Percentiles rank a stretch among this genome's conserved stretches.
Conservation (phyloP, 2,888 invertebrate species). For the Melanargia galathea region DNA sequence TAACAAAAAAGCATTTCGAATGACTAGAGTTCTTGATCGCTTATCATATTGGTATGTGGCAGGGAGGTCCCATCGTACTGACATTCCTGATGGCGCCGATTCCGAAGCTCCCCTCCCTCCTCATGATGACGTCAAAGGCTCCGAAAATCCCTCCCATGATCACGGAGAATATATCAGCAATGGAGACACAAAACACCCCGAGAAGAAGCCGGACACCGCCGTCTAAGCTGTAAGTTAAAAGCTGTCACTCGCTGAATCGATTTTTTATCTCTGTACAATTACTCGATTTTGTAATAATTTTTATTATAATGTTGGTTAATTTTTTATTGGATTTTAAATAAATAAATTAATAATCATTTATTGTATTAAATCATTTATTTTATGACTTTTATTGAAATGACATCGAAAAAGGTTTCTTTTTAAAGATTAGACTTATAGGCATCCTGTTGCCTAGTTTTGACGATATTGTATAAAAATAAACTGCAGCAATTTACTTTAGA, state of each 20-base stretch:
- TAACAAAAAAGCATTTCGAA: constrained; percentile 33
- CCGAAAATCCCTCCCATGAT: constrained; percentile 83
- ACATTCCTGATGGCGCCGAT: constrained; percentile 84
- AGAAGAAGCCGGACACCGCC: constrained; percentile 79
- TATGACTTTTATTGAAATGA: not conserved
- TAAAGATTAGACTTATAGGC: not conserved
- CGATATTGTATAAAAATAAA: not conserved
- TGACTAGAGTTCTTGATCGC: constrained; percentile 76
- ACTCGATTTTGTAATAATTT: not conserved
- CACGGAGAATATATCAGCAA: constrained; percentile 84
- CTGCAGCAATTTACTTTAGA: not conserved
- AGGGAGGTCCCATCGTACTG: constrained; percentile 84
- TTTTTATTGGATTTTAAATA: not conserved
- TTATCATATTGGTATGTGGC: constrained; percentile 71
- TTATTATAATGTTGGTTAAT: not conserved
- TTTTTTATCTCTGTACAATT: not conserved
- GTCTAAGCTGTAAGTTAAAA: constrained; percentile 59
- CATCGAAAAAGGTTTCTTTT: not conserved
- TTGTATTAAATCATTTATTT: too few species aligned
- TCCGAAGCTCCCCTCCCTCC: constrained; percentile 84
- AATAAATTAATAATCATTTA: too few species aligned
- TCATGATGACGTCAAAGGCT: constrained; percentile 82
- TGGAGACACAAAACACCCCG: constrained; percentile 75
- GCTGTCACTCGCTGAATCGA: constrained; percentile 35
- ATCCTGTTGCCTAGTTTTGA: not conserved